A percentile compares a stretch with the other conserved stretches of the same genome.
phyloP scores from a whole-genome alignment of 2,888 invertebrate species.

The Crioceris asparagi region DNA sequence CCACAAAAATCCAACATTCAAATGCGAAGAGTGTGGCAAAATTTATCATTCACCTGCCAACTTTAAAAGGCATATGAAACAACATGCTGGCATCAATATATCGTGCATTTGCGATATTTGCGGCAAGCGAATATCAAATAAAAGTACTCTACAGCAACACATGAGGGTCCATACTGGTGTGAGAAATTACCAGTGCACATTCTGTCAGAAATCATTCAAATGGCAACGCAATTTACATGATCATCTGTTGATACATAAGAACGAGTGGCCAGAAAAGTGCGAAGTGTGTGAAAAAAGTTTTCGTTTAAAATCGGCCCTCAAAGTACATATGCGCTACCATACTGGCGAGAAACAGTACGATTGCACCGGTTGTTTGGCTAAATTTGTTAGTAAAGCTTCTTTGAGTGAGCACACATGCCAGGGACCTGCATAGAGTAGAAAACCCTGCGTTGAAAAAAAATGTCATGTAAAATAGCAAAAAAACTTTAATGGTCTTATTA shows the following conservation, averaged over 20 bases:
- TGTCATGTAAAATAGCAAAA: too few species aligned
- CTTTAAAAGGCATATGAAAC: constrained; percentile 7
- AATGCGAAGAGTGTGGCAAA: constrained; percentile 15
- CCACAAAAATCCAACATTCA: not conserved
- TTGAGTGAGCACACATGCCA: constrained; percentile 32
- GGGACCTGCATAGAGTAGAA: constrained; percentile 12
- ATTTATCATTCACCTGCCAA: constrained; percentile 12
- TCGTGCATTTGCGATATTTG: not conserved
- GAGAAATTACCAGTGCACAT: constrained; percentile 26
- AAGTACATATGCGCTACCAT: constrained; percentile 18
- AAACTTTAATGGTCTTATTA: too few species aligned
- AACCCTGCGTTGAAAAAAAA: too few species aligned
- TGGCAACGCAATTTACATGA: constrained; percentile 36
- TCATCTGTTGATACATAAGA: constrained; percentile 38
- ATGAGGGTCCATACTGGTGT: constrained; percentile 26
- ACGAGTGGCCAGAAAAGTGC: constrained; percentile 6
- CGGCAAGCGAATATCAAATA: constrained; percentile 12
- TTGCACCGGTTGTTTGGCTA: constrained; percentile 32
- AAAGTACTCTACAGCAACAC: constrained; percentile 20
- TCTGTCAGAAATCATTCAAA: constrained; percentile 36
- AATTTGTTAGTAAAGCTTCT: constrained; percentile 33
- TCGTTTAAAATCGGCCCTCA: constrained; percentile 17
- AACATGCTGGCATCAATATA: not conserved
- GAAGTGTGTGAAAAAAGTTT: constrained; percentile 9
- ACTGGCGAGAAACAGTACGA: constrained; percentile 16